These are phyloP conservation scores for Bradypus variegatus DNA, from an alignment of 2,797 vertebrate genomes.

Conservation along the genomic window DNA sequence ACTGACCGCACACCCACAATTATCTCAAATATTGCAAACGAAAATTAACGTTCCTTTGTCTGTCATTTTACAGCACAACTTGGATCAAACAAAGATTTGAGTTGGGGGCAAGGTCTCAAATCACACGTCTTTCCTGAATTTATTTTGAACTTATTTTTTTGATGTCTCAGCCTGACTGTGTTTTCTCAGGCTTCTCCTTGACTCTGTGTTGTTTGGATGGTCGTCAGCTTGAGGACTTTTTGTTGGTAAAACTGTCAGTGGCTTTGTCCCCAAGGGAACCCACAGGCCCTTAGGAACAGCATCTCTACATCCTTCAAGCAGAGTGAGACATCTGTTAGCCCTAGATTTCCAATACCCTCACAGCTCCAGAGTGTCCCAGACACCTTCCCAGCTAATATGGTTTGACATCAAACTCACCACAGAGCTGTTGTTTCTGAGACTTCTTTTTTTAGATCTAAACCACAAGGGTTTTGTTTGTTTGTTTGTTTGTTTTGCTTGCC, in stretches of 20 bases:
- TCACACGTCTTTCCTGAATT: background rate
- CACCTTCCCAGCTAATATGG: background rate
- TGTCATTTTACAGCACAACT: background rate
- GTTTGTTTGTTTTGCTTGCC: conserved; percentile 24
- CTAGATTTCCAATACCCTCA: background rate
- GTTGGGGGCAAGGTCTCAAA: background rate
- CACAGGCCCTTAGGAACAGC: conserved; percentile 18
- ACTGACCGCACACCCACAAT: background rate
- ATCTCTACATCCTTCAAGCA: conserved; percentile 33
- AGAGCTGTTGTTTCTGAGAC: conserved; percentile 26
- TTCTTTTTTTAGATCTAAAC: conserved; percentile 27
- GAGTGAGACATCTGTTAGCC: conserved; percentile 24
- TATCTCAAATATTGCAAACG: background rate
- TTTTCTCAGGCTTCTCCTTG: background rate
- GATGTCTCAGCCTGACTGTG: background rate
- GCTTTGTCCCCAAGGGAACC: conserved; percentile 28
- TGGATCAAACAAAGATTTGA: background rate
- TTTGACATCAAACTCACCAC: conserved; percentile 37
- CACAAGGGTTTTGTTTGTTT: conserved; percentile 1
- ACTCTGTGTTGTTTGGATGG: background rate
- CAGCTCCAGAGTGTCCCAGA: conserved; percentile 12
- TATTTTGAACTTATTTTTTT: background rate
- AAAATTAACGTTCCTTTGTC: background rate
- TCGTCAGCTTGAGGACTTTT: background rate
- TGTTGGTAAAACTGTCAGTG: conserved; percentile 15